Evolutionary conservation across 1,140 invertebrate species (phyloP).

Genomic region (Oryctes rhinoceros): DNA sequence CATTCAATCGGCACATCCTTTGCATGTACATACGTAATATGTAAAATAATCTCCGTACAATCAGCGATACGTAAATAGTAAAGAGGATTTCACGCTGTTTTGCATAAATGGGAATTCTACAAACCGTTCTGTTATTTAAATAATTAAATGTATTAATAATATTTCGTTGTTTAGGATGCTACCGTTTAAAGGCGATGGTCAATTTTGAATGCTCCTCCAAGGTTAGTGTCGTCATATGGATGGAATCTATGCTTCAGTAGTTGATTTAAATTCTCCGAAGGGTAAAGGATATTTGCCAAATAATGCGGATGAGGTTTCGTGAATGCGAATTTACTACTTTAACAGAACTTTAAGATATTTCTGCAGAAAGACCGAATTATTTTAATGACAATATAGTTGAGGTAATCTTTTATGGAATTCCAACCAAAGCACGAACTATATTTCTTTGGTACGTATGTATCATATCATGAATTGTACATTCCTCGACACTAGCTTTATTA

Average conservation of each 20-base stretch:
- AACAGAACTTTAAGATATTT: no score
- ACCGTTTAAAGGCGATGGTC: not conserved
- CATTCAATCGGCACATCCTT: not conserved
- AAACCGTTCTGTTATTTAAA: not conserved
- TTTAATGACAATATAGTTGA: no score
- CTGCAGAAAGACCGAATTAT: no score
- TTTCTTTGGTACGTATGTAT: no score
- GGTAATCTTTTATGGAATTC: no score
- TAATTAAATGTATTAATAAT: constrained; percentile 1
- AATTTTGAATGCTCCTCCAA: not conserved
- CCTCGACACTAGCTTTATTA: no score
- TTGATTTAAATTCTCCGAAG: constrained; percentile 23
- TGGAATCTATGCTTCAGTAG: not conserved
- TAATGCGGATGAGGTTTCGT: not conserved
- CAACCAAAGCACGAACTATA: no score
- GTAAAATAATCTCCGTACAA: not conserved
- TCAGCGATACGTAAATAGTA: not conserved
- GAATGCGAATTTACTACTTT: not conserved
- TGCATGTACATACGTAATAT: not conserved
- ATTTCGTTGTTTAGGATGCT: not conserved
- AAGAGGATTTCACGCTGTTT: not conserved
- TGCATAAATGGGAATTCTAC: not conserved
- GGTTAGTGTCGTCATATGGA: not conserved
- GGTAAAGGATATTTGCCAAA: constrained; percentile 2
- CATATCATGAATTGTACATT: no score